Percentiles rank a stretch among this genome's conserved stretches.
phyloP scores from a whole-genome alignment of 23 tunicate genomes.

The Oikopleura albicans region DNA sequence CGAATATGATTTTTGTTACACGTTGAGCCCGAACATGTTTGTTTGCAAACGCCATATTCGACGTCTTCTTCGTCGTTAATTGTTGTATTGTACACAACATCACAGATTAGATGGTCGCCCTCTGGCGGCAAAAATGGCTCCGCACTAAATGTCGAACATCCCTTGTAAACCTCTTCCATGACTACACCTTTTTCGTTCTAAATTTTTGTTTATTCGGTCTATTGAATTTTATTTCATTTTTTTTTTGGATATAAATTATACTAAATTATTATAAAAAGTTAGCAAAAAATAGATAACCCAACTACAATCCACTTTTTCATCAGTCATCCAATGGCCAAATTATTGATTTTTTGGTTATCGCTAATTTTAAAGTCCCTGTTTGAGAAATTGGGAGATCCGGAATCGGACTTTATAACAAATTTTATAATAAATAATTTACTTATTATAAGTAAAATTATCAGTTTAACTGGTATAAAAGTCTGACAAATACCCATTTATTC shows the following conservation, averaged over 20 bases:
- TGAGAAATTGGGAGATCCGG: too few relatives aligned
- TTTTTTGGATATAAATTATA: background rate
- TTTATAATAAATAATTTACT: too few relatives aligned
- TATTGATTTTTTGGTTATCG: background rate
- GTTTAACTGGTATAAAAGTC: too few relatives aligned
- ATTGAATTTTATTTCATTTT: background rate
- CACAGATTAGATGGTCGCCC: background rate
- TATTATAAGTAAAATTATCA: too few relatives aligned
- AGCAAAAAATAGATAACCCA: too few relatives aligned
- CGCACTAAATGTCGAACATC: background rate
- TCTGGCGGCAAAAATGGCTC: background rate
- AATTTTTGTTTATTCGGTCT: too few relatives aligned
- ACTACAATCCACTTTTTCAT: too few relatives aligned
- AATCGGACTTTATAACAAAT: too few relatives aligned
- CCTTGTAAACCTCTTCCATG: background rate
- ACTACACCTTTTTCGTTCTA: background rate
- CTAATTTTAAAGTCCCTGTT: too few relatives aligned
- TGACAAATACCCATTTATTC: too few relatives aligned
- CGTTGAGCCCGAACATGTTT: background rate
- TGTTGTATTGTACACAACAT: background rate
- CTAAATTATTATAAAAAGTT: background rate
- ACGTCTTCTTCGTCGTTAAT: background rate
- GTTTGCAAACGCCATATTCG: slow-evolving; percentile 11
- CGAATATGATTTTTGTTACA: background rate
- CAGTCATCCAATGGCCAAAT: too few relatives aligned